A percentile compares a stretch with the other conserved stretches of the same genome.
Evolutionary conservation across 2,113 vertebrate genomes (phyloP).

Genomic region (Smithornis capensis): DNA sequence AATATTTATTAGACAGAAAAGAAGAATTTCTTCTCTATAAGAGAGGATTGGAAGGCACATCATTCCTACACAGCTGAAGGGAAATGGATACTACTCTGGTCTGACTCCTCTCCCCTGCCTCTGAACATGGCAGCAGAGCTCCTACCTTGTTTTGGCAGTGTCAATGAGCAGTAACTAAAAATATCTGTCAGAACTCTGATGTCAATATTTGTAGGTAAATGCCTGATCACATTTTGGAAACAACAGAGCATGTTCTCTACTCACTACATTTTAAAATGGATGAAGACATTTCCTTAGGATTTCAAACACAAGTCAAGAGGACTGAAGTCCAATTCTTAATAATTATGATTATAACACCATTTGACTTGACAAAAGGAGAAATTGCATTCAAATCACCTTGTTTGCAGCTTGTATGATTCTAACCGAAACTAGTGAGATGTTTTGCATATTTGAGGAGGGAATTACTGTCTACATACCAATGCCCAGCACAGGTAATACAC

Average conservation of each 20-base stretch:
- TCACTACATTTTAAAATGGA: background rate
- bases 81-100: background rate
- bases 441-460: background rate
- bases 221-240: background rate
- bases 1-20: background rate
- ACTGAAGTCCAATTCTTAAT: background rate
- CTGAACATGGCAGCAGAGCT: background rate
- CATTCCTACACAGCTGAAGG: background rate
- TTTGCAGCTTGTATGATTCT: background rate
- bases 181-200: background rate
- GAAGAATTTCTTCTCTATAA: background rate
- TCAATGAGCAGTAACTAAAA: background rate
- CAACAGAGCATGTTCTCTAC: background rate
- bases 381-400: background rate
- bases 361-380: slow-evolving; percentile 6
- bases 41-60: background rate
- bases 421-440: background rate
- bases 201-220: background rate
- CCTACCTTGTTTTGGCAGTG: background rate
- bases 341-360: background rate
- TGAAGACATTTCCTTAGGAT: background rate
- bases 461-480: background rate
- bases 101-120: background rate
- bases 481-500: slow-evolving; percentile 3
- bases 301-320: background rate